Evolutionary conservation across 2,888 invertebrate species (phyloP).

Genomic region (Rhyacophila evoluta): DNA sequence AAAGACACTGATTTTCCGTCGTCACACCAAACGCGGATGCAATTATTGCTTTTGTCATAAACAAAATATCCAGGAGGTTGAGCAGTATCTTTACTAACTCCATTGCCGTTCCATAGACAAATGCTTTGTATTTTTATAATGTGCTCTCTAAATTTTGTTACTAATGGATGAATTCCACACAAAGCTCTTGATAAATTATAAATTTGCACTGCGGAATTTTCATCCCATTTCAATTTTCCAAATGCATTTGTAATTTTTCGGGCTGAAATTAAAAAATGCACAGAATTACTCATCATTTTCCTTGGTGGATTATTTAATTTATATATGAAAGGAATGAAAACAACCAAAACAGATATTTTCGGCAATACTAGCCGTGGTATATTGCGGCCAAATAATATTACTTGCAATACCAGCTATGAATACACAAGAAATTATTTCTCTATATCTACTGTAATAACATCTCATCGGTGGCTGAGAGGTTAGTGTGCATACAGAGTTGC

Average conservation of each 20-base stretch:
- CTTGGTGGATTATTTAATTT: too few species aligned
- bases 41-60: conserved; percentile 71
- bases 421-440: too few species aligned
- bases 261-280: conserved; percentile 71
- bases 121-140: conserved; percentile 75
- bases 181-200: conserved; percentile 81
- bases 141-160: conserved; percentile 72
- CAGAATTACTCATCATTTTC: too few species aligned
- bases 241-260: conserved; percentile 77
- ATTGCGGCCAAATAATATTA: too few species aligned
- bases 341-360: too few species aligned
- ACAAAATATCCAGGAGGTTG: conserved; percentile 70
- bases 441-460: too few species aligned
- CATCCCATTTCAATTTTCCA: conserved; percentile 76
- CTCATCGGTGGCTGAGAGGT: too few species aligned
- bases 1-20: conserved; percentile 76
- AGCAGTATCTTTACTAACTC: conserved; percentile 55
- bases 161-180: conserved; percentile 73
- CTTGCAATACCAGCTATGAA: too few species aligned
- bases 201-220: conserved; percentile 73
- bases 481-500: too few species aligned
- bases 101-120: conserved; percentile 59
- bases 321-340: too few species aligned
- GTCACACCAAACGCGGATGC: conserved; percentile 76
- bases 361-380: too few species aligned